Percentiles rank a stretch among this genome's conserved stretches.
Conservation (phyloP, 2,113 vertebrate genomes). For the Ellobius talpinus region DNA sequence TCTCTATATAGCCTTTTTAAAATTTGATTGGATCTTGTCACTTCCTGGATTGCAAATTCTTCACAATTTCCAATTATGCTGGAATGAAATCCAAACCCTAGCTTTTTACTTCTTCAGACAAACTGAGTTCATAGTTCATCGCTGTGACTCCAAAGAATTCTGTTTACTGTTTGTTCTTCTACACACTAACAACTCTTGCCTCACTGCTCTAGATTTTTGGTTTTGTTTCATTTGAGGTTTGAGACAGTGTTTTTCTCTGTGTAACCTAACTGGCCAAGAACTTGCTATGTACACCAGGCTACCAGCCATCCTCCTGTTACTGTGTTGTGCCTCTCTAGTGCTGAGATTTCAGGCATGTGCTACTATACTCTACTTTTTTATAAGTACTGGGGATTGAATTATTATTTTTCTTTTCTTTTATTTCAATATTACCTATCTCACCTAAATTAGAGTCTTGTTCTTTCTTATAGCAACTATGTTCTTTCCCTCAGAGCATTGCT, state of each 20-base stretch:
- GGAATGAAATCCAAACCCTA: constrained; percentile 29
- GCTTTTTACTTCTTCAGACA: constrained; percentile 19
- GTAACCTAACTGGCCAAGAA: neutral
- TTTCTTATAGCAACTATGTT: neutral
- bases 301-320: neutral
- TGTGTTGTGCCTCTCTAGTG: neutral
- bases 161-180: neutral
- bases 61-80: constrained; percentile 14
- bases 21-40: constrained; percentile 4
- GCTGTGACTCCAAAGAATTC: neutral
- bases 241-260: neutral
- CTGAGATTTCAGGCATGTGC: neutral
- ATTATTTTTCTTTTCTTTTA: neutral
- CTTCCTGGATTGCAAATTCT: constrained; percentile 39
- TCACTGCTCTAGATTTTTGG: neutral
- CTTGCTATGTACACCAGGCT: neutral
- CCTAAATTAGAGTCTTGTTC: neutral
- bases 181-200: neutral
- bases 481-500: neutral
- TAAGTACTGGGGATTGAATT: neutral
- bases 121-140: neutral
- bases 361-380: neutral
- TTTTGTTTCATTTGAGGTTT: neutral
- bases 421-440: neutral
- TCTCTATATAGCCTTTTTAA: constrained; percentile 1